Evolutionary conservation across 2,888 invertebrate species (phyloP).

Genomic region (Tetropium fuscum): DNA sequence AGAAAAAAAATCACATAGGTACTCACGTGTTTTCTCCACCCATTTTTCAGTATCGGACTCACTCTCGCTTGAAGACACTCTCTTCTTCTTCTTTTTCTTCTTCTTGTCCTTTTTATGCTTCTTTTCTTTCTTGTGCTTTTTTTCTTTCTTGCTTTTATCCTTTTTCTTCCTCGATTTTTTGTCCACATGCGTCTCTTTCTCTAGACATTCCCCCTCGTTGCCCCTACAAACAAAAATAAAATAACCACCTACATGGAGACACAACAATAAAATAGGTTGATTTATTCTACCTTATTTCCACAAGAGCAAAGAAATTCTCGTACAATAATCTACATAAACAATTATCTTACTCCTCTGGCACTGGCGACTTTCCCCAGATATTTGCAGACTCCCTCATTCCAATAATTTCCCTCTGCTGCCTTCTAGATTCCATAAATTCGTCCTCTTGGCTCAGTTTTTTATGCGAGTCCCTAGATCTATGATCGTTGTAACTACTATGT

Average conservation of each 20-base stretch:
- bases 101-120: constrained; percentile 70
- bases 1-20: background rate
- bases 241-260: constrained; percentile 20
- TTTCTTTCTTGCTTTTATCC: constrained; percentile 69
- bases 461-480: constrained; percentile 25
- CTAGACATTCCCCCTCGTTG: constrained; percentile 52
- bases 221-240: constrained; percentile 59
- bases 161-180: constrained; percentile 69
- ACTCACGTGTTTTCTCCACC: constrained; percentile 74
- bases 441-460: constrained; percentile 64
- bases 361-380: constrained; percentile 83
- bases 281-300: background rate
- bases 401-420: constrained; percentile 80
- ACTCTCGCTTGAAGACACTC: constrained; percentile 61
- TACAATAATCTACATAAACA: background rate
- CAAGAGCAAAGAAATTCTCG: background rate
- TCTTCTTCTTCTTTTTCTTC: constrained; percentile 63
- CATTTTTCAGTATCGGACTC: constrained; percentile 71
- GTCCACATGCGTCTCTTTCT: constrained; percentile 44
- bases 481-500: constrained; percentile 30
- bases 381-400: constrained; percentile 76
- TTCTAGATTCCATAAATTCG: constrained; percentile 77
- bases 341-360: constrained; percentile 73
- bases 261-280: background rate
- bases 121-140: constrained; percentile 71